Percentiles rank a stretch among this genome's conserved stretches.
Evolutionary conservation across 2,797 vertebrate genomes (phyloP).

Genomic region (Pterois miles): DNA sequence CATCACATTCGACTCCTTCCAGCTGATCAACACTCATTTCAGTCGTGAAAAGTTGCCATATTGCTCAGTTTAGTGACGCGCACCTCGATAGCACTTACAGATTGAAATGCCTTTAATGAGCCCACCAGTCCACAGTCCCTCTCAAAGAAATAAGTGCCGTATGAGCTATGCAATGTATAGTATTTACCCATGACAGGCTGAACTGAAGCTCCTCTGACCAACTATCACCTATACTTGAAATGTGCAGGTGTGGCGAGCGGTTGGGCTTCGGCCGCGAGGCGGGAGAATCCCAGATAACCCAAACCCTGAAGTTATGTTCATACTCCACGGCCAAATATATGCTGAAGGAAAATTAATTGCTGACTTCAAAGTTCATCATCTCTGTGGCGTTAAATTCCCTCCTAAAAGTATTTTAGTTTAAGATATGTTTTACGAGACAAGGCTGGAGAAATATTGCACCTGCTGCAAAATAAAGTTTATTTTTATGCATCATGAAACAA

Average conservation of each 20-base stretch:
- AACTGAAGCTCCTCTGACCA: slow-evolving; percentile 84
- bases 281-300: too few species aligned
- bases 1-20: too few species aligned
- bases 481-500: neutral
- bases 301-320: too few species aligned
- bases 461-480: neutral
- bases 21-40: slow-evolving; percentile 2
- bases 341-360: neutral
- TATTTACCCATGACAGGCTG: slow-evolving; percentile 86
- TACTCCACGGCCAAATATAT: too few species aligned
- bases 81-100: slow-evolving; percentile 91
- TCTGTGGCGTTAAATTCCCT: neutral
- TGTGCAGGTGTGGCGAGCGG: slow-evolving; percentile 62
- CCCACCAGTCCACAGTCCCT: slow-evolving; percentile 82
- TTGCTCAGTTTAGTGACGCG: slow-evolving; percentile 80
- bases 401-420: neutral
- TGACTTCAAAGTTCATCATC: neutral
- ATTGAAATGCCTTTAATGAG: slow-evolving; percentile 89
- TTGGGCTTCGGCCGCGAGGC: neutral
- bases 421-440: neutral
- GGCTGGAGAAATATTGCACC: too few species aligned
- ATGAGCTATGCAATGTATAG: slow-evolving; percentile 97
- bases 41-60: slow-evolving; percentile 58
- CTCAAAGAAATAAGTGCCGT: slow-evolving; percentile 85
- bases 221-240: slow-evolving; percentile 96